These are phyloP conservation scores for Haplochromis vanheusdeni DNA, from an alignment of 2,113 vertebrate genomes.

Conservation along the genomic window DNA sequence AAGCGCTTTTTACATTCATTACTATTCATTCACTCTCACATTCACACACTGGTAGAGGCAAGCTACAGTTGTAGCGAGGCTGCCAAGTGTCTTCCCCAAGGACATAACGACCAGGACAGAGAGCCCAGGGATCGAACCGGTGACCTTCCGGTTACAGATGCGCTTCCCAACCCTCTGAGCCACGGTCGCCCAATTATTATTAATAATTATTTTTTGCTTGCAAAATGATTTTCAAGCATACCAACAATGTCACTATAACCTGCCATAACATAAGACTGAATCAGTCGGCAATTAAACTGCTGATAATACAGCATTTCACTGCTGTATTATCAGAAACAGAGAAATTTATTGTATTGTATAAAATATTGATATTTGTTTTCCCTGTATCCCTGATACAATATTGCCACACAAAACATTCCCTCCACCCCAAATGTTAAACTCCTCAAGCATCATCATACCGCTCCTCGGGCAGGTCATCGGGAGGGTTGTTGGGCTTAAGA, in stretches of 20 bases:
- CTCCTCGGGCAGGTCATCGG: constrained; percentile 91
- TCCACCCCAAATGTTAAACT: neutral
- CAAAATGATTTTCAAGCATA: neutral
- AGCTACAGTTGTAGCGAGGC: too few relatives aligned
- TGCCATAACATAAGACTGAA: neutral
- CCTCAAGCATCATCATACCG: constrained; percentile 64
- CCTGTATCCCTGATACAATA: neutral
- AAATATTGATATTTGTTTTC: neutral
- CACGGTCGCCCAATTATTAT: neutral
- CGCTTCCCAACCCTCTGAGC: too few relatives aligned
- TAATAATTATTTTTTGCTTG: neutral
- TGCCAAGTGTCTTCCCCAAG: too few relatives aligned
- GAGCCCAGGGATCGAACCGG: too few relatives aligned
- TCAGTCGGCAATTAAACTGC: neutral
- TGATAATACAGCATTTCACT: too few relatives aligned
- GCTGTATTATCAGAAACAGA: neutral
- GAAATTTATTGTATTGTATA: neutral
- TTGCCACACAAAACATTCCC: neutral
- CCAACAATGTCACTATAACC: neutral
- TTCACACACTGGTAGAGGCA: too few relatives aligned
- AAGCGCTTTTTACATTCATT: too few relatives aligned
- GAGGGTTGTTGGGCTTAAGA: constrained; percentile 91
- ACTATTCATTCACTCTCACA: too few relatives aligned
- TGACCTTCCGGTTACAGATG: too few relatives aligned
- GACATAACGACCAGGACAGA: too few relatives aligned